Base-by-base conservation (phyloP, 2,113 vertebrate species). In the Ochotona princeps region DNA sequence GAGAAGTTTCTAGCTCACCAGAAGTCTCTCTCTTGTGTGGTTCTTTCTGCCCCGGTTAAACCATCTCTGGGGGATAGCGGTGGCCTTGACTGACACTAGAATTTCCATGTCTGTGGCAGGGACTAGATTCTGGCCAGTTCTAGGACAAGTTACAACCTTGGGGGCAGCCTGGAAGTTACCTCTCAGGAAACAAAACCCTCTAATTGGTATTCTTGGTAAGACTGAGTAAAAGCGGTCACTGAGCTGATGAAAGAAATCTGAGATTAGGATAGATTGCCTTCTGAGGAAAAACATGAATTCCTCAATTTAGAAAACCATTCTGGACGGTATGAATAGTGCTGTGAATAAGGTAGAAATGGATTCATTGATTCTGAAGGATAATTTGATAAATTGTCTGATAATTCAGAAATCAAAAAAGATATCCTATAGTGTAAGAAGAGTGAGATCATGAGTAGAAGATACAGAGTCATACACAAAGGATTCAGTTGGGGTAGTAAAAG, bases 341-440 rank as follows among this genome's bases (percentile, higher is more conserved):
- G 17, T 30, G 21, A 54, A 35, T 30, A 32, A 72, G 66, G 44
- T 10, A 44, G 12, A 47, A 87, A 49, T 75, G 65, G 73, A 70
- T 12, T 72, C 49, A 10, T 11, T 76, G 92, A 70, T 76, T 76
- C 51, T 57, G 69, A 95, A 91, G 79, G 54, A 35, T 70, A 81
- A 35, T 57, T 93, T 89, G 88, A 73, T 74, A 91, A 87, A 81
- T 67, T 66, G 90, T 65, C 63, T 76, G 95, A 87, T 87, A 32
- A 63, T 63, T 87, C 57, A 21, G 74, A 84, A 82, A 82, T 10
- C 49, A 63, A 82, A 61, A 82, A 90, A 73, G 85, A 74, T 70
- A 54, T 78, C 60, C 51, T 60, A 0, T 61, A 88, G 32, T 66
- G 49, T 70, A 70, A 90, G 75, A 89, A 87, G 90, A 83, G 75